Evolutionary conservation across 2,113 vertebrate genomes (phyloP), one percentile per base, ranked within the genome.

Genomic region (Onychostruthus taczanowskii): DNA sequence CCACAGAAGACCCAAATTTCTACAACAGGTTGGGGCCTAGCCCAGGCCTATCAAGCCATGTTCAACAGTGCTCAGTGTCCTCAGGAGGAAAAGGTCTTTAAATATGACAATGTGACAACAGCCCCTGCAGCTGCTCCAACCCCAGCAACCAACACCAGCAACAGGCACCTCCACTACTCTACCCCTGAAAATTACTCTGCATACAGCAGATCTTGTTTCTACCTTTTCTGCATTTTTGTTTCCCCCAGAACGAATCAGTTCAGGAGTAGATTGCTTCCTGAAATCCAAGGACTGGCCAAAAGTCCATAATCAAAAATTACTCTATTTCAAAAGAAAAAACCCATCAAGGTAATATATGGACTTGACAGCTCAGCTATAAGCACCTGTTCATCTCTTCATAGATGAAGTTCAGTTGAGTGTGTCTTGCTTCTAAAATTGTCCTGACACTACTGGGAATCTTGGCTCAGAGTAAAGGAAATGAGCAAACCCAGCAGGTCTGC

Each of bases 371-470:
- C 81, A 87, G 74, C 94, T 87, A 52, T 72, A 92, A 91, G 74
- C 95, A 97, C 95, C 95, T 97, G 95, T 94, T 96, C 89, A 20
- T 95, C 49, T 93, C 87, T 94, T 94, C 89, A 95, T 50, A 85
- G 84, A 89, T 59, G 84, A 94, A 85, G 81, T 95, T 95, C 94
- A 96, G 69, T 69, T 89, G 87, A 89, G 81, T 80, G 39, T 62
- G 87, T 95, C 84, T 95, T 85, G 94, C 82, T 95, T 95, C 96
- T 97, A 97, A 96, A 95, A 96, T 93, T 94, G 93, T 96, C 89
- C 62, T 91, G 84, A 80, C 91, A 11, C 78, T 94, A 85, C 84
- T 74, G 84, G 81, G 94, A 93, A 95, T 93, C 93, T 93, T 96
- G 94, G 93, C 91, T 95, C 84, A 23, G 87, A 64, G 89, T 61